Conservation (phyloP, 2,797 vertebrate genomes). For the Podarcis siculus region DNA sequence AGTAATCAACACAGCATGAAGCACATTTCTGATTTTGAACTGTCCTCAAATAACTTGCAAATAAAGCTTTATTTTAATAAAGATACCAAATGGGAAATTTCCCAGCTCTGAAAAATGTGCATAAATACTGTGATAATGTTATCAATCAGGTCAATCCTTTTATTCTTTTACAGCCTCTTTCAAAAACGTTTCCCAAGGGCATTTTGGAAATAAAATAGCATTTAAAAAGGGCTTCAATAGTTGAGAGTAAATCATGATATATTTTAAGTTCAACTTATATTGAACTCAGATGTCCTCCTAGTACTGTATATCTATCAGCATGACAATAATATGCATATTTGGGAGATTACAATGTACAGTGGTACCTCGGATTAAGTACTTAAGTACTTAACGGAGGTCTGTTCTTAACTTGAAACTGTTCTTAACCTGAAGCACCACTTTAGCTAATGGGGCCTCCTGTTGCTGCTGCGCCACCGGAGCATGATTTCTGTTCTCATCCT, state of each 20-base stretch:
- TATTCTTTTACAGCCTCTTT: neutral
- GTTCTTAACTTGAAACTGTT: too few species aligned
- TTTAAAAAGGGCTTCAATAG: constrained; percentile 26
- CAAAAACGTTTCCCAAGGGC: constrained; percentile 32
- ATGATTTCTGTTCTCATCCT: too few species aligned
- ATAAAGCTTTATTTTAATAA: constrained; percentile 21
- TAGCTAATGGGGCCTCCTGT: too few species aligned
- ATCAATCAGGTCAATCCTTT: constrained; percentile 30
- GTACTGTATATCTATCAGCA: constrained; percentile 5
- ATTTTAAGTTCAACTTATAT: constrained; percentile 16
- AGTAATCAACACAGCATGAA: neutral
- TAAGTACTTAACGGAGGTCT: too few species aligned
- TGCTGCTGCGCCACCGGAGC: too few species aligned
- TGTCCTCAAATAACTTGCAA: constrained; percentile 42
- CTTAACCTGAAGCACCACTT: too few species aligned
- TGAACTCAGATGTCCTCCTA: constrained; percentile 26
- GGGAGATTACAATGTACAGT: neutral
- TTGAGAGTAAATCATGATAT: constrained; percentile 18
- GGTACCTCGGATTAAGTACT: too few species aligned
- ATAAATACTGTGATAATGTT: constrained; percentile 44
- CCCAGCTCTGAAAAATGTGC: constrained; percentile 20
- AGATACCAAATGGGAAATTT: constrained; percentile 34
- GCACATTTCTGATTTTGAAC: constrained; percentile 31
- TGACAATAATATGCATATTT: constrained; percentile 6
- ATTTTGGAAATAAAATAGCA: constrained; percentile 50